Evolutionary conservation across 2,888 invertebrate genomes (phyloP).

Genomic region (Athrips mouffetella): DNA sequence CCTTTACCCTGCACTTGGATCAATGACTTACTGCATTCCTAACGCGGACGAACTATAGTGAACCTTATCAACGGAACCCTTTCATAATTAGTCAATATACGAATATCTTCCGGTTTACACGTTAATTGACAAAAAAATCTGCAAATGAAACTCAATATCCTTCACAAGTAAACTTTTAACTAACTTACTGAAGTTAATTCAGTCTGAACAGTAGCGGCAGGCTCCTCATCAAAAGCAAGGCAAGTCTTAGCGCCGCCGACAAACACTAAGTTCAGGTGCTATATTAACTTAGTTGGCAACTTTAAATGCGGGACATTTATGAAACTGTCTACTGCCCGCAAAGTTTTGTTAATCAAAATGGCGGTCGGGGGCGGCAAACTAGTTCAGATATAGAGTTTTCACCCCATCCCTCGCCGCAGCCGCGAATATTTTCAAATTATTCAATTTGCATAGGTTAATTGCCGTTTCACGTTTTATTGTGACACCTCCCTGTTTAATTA

Average conservation of each 20-base stretch:
- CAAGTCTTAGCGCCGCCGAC: constrained; percentile 7
- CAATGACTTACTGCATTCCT: too few relatives aligned
- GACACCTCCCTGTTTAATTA: constrained; percentile 33
- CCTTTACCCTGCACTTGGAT: too few relatives aligned
- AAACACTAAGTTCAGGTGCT: constrained; percentile 26
- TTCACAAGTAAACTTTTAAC: too few relatives aligned
- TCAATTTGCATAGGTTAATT: constrained; percentile 60
- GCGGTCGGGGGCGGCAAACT: constrained; percentile 42
- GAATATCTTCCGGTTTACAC: too few relatives aligned
- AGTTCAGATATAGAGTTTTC: constrained; percentile 46
- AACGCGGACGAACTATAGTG: too few relatives aligned
- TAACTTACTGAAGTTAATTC: too few relatives aligned
- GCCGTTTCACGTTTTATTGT: constrained; percentile 37
- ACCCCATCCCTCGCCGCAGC: constrained; percentile 48
- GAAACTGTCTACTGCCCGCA: constrained; percentile 46
- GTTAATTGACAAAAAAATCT: too few relatives aligned
- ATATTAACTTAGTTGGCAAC: constrained; percentile 45
- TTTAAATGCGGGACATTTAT: constrained; percentile 55
- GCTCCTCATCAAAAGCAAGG: constrained; percentile 7
- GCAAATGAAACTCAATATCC: too few relatives aligned
- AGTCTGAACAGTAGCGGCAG: too few relatives aligned
- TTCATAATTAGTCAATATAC: too few relatives aligned
- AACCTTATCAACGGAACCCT: too few relatives aligned
- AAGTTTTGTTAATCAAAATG: constrained; percentile 69
- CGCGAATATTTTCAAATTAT: constrained; percentile 61